phyloP scores from a whole-genome alignment of 23 tunicate species.

The Styela plicata region DNA sequence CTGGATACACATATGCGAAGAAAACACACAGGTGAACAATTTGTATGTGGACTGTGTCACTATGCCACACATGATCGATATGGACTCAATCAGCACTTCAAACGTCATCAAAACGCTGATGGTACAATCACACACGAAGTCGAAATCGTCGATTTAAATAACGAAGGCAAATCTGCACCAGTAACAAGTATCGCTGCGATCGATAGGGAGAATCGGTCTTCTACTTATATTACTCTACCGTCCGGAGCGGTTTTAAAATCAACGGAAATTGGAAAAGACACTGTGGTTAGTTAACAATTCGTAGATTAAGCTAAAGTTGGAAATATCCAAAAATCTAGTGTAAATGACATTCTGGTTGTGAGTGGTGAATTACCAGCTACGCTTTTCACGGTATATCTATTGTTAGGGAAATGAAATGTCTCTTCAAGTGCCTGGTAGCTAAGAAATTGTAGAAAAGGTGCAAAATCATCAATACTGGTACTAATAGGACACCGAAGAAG shows the following conservation, averaged over 20 bases:
- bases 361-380: no score
- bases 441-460: no score
- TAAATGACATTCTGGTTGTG: no score
- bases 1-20: slow-evolving; percentile 78
- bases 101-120: slow-evolving; percentile 52
- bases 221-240: slow-evolving; percentile 3
- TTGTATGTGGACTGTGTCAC: slow-evolving; percentile 81
- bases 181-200: background rate
- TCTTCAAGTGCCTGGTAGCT: no score
- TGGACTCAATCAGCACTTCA: slow-evolving; percentile 84
- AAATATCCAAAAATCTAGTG: no score
- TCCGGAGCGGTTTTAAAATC: slow-evolving; percentile 11
- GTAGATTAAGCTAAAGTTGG: no score
- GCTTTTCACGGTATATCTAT: no score
- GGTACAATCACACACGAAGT: background rate
- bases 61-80: slow-evolving; percentile 73
- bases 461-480: no score
- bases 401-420: no score
- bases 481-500: no score
- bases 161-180: background rate
- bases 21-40: slow-evolving; percentile 91
- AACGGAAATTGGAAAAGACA: background rate
- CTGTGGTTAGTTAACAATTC: slow-evolving; percentile 15
- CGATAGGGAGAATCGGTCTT: background rate
- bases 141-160: background rate